Evolutionary conservation across 2,888 invertebrate genomes (phyloP), one percentile per base, ranked within the genome.

Genomic region (Gnatocerus cornutus): DNA sequence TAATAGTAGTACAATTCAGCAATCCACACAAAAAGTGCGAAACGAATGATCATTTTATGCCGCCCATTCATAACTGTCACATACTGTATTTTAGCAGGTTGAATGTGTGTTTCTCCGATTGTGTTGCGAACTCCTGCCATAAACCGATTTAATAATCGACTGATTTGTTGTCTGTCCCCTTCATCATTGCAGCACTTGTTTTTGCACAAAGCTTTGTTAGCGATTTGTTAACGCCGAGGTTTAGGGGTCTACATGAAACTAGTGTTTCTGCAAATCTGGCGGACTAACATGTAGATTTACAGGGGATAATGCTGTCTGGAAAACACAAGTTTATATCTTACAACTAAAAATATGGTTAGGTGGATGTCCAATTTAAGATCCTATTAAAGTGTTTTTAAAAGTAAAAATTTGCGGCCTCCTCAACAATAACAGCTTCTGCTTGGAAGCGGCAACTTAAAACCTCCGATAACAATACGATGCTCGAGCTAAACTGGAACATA

Each of bases 11-110:
- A 79, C 80, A 81, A 80, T 81, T 78, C 80, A 76, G 76, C 78
- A 79, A 78, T 80, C 78, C 76, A 71, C 71, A 75, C 77, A 81
- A 81, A 81, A 80, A 80, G 77, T 77, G 72, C 70, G 76, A 76
- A 79, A 77, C 78, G 81, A 81, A 81, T 81, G 82, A 81, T 81
- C 81, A 81, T 82, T 81, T 81, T 80, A 80, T 81, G 66, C 67
- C 62, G 62, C 63, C 70, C 67, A 70, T 70, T 70, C 67, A 70
- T 70, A 70, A 70, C 66, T 56, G 70, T 70, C 67, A 67, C 70
- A 63, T 52, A 67, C 55, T 67, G 67, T 70, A 67, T 67, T 67
- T 79, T 79, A 79, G 77, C 80, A 79, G 79, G 79, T 79, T 77
- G 63, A 53, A 63, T 63, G 79, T 75, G 75, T 76, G 75, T 78